These are phyloP conservation scores for Rutilus rutilus DNA, from an alignment of 2,113 vertebrate species.

Conservation along the genomic window DNA sequence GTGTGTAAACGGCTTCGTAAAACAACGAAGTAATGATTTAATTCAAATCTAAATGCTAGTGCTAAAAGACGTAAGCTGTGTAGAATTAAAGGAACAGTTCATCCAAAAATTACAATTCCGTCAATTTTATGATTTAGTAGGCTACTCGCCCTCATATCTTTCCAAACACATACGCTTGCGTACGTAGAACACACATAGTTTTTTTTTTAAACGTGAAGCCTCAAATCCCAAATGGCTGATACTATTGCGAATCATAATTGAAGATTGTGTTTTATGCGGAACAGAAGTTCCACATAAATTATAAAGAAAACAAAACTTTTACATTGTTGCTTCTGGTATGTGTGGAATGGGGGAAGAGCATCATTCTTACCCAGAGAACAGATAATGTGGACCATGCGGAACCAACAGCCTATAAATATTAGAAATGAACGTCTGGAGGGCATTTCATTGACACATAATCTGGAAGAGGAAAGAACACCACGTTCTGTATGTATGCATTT, in stretches of 20 bases:
- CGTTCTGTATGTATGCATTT: slow-evolving; percentile 27
- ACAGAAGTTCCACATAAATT: neutral
- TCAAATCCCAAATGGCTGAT: neutral
- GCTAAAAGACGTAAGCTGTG: neutral
- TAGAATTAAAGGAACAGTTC: neutral
- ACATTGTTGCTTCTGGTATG: slow-evolving; percentile 53
- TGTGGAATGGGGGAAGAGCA: slow-evolving; percentile 59
- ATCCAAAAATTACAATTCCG: neutral
- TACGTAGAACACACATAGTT: neutral
- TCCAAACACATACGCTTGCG: neutral
- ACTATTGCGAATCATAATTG: neutral
- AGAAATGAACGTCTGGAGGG: slow-evolving; percentile 58
- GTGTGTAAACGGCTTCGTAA: neutral
- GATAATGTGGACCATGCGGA: slow-evolving; percentile 77
- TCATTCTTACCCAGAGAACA: slow-evolving; percentile 37
- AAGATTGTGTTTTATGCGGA: neutral
- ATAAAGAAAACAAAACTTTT: neutral
- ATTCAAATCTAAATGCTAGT: neutral
- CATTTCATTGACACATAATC: slow-evolving; percentile 43
- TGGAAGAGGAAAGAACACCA: slow-evolving; percentile 38
- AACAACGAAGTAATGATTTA: neutral
- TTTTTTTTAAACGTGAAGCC: neutral
- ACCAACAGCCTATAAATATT: slow-evolving; percentile 74
- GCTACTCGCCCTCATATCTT: neutral
- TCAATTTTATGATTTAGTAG: neutral